Evolutionary conservation across 2,797 vertebrate species (phyloP).

Genomic region (Cossypha polioptera): DNA sequence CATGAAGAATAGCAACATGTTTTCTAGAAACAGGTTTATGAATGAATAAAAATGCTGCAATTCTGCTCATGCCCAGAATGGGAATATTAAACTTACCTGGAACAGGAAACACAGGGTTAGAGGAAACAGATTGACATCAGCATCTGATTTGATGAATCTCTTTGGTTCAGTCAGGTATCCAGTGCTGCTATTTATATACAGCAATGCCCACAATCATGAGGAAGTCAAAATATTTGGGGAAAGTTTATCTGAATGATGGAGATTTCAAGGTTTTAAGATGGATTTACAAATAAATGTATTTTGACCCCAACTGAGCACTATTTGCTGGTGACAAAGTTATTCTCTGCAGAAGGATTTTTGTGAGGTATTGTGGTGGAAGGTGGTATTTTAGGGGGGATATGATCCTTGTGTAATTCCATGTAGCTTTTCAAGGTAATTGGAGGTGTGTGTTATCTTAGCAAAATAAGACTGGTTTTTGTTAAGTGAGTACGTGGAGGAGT

Average conservation of each 20-base stretch:
- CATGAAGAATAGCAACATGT: neutral
- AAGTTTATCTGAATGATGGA: neutral
- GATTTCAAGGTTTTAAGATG: neutral
- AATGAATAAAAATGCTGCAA: neutral
- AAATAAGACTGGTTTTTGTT: neutral
- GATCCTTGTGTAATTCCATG: neutral
- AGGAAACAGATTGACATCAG: neutral
- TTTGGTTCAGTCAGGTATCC: neutral
- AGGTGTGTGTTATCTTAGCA: neutral
- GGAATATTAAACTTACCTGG: neutral
- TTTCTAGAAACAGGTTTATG: neutral
- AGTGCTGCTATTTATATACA: neutral
- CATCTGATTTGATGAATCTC: neutral
- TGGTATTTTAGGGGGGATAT: neutral
- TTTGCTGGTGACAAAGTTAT: neutral
- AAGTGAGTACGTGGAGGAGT: accelerated
- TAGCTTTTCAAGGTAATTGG: neutral
- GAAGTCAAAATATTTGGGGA: neutral
- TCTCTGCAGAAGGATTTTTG: neutral
- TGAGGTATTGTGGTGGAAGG: neutral
- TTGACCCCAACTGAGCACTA: neutral
- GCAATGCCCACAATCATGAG: neutral
- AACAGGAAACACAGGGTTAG: neutral
- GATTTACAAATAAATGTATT: neutral
- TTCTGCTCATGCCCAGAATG: neutral